Evolutionary conservation across 2,113 vertebrate genomes (phyloP), one percentile per base, ranked within the genome.

Genomic region (Loxodonta africana): DNA sequence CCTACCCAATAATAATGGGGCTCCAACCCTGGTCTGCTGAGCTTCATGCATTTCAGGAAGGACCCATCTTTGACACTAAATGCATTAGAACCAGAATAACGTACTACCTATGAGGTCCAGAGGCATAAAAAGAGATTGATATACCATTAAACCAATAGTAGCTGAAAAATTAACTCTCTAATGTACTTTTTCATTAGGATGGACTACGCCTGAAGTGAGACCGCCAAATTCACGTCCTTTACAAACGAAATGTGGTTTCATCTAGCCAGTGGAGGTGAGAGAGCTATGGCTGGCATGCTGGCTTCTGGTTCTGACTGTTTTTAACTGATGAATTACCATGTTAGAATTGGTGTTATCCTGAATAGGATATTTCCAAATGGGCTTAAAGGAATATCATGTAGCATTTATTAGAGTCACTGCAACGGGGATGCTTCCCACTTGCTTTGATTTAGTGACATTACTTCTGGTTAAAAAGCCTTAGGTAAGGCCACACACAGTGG

Each of bases 401-500:
- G 95, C 97, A 97, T 98, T 98, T 98, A 98, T 97, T 98, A 98
- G 97, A 98, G 97, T 98, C 88, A 96, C 95, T 96, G 48, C 90
- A 97, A 92, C 90, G 97, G 95, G 83, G 95, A 97, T 6, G 23
- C 78, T 90, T 98, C 96, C 93, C 92, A 95, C 97, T 98, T 25
- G 33, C 98, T 98, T 98, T 99, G 98, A 98, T 98, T 99, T 98
- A 97, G 95, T 98, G 98, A 98, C 95, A 97, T 93, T 97, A 98
- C 91, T 97, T 98, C 96, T 97, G 97, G 97, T 95, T 98, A 98
- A 98, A 98, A 98, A 99, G 98, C 98, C 98, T 94, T 95, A 98
- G 98, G 97, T 73, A 90, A 99, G 98, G 98, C 98, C 98, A 98
- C 98, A 98, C 98, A 98, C 97, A 89, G 95, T 15, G 84, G 98